Conservation (phyloP, 2,797 vertebrate species). For the Myioborus melanocephalus region DNA sequence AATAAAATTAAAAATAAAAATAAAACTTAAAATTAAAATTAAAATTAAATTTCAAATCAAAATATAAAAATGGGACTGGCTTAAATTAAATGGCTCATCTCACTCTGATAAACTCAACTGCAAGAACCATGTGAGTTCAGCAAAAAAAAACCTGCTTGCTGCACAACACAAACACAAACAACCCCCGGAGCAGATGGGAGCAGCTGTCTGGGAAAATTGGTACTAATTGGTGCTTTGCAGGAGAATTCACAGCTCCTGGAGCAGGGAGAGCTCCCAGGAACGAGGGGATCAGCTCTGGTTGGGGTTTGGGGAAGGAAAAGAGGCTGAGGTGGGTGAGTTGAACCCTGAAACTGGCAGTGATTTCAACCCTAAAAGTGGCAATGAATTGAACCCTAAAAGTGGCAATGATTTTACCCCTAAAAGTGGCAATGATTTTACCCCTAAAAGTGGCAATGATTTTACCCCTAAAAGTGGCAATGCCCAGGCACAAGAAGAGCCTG, state of each 20-base stretch:
- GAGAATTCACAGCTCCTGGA: neutral
- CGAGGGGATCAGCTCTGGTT: rapidly evolving
- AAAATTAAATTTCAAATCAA: too few relatives aligned
- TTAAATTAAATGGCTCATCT: neutral
- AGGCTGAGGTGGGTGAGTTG: neutral
- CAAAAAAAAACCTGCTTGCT: neutral
- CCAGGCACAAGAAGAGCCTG: neutral
- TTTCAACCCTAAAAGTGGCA: too few relatives aligned
- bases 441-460: neutral
- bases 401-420: too few relatives aligned
- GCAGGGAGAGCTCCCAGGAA: neutral
- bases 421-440: neutral
- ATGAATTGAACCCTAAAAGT: too few relatives aligned
- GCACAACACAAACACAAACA: neutral
- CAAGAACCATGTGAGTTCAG: neutral
- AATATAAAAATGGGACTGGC: neutral
- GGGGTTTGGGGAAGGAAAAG: neutral
- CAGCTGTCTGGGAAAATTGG: constrained; percentile 17
- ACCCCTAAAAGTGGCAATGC: neutral
- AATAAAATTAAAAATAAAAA: too few relatives aligned
- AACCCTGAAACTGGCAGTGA: too few relatives aligned
- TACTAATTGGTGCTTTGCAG: neutral
- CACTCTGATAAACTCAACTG: neutral
- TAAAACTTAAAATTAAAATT: too few relatives aligned
- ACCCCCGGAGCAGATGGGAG: neutral